Evolutionary conservation across 2,113 vertebrate genomes (phyloP).

Genomic region (Sinocyclocheilus maitianheensis): DNA sequence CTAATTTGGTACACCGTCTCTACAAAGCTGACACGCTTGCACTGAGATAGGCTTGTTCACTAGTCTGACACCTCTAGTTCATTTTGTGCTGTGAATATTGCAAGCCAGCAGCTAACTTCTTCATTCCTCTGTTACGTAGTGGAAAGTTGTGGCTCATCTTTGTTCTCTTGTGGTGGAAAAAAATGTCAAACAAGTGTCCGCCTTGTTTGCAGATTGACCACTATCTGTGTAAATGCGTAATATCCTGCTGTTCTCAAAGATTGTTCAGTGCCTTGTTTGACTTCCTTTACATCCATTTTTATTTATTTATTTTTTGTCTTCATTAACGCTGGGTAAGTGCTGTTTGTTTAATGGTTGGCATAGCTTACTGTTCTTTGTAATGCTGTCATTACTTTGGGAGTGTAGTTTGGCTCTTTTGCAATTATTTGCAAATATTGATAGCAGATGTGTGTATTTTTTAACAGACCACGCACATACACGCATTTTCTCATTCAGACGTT

Average conservation of each 20-base stretch:
- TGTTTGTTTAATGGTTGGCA: background rate
- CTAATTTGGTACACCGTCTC: no score
- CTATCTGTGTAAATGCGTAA: constrained; percentile 45
- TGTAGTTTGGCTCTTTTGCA: background rate
- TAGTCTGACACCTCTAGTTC: background rate
- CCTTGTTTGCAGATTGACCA: constrained; percentile 44
- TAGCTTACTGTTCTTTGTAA: background rate
- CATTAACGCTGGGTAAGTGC: background rate
- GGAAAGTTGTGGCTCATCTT: constrained; percentile 56
- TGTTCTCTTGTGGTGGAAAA: constrained; percentile 46
- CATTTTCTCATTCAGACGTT: background rate
- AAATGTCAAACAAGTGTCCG: constrained; percentile 34
- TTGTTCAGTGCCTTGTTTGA: background rate
- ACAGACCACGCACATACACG: background rate
- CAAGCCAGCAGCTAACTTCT: constrained; percentile 5
- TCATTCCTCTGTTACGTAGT: constrained; percentile 39
- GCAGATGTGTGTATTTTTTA: background rate
- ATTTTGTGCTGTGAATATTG: background rate
- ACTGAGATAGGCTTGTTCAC: background rate
- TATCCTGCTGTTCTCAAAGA: constrained; percentile 48
- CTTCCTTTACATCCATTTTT: background rate
- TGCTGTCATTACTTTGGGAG: background rate
- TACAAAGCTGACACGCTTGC: background rate
- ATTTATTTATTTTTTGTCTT: background rate
- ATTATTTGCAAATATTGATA: background rate